Evolutionary conservation across 2,888 invertebrate genomes (phyloP).

Genomic region (Drosophila ochracea): DNA sequence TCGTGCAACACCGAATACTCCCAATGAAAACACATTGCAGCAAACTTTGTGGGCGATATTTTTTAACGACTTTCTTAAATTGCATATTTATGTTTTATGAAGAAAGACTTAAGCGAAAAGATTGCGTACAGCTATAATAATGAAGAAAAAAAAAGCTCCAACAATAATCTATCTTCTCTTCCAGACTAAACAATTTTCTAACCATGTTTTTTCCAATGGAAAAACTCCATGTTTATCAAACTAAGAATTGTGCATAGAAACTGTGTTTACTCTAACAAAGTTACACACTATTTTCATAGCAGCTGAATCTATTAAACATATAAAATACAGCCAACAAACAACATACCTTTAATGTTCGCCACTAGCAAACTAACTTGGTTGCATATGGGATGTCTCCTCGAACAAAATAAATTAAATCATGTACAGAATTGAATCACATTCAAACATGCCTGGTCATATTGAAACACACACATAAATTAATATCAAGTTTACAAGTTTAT

Average conservation of each 20-base stretch:
- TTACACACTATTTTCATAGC: neutral
- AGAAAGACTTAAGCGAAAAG: neutral
- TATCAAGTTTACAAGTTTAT: conserved; percentile 62
- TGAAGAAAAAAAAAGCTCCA: neutral
- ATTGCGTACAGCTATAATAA: neutral
- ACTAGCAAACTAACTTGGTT: neutral
- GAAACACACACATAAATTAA: neutral
- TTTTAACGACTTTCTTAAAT: neutral
- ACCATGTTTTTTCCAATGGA: neutral
- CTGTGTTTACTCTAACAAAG: neutral
- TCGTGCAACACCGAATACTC: neutral
- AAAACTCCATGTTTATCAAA: neutral
- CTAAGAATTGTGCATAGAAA: neutral
- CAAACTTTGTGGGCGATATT: neutral
- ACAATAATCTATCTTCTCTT: neutral
- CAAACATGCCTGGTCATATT: neutral
- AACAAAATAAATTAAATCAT: neutral
- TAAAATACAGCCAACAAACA: neutral
- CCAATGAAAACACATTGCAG: neutral
- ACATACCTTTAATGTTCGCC: neutral
- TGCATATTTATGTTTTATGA: neutral
- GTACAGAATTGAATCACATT: neutral
- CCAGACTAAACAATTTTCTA: neutral
- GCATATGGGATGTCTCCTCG: neutral
- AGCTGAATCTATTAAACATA: neutral